Percentiles rank a stretch among this genome's conserved stretches.
phyloP scores from a whole-genome alignment of 2,113 vertebrate species.

The Podarcis muralis region DNA sequence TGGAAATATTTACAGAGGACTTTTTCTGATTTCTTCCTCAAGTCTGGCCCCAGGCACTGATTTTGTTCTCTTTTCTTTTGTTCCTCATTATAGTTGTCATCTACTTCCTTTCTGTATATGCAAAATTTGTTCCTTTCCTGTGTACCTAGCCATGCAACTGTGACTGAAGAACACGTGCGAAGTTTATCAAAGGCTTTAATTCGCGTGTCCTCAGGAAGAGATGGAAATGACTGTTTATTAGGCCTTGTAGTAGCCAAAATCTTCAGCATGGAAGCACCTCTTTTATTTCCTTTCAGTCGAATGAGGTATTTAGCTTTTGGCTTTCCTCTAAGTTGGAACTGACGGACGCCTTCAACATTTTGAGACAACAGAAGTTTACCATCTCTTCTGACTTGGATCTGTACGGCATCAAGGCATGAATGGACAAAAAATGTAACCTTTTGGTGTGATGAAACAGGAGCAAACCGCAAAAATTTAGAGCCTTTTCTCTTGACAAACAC shows the following conservation, averaged over 20 bases:
- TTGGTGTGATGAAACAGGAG: slow-evolving; percentile 93
- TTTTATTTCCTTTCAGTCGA: slow-evolving; percentile 89
- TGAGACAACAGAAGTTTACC: slow-evolving; percentile 93
- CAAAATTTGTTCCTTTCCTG: slow-evolving; percentile 98
- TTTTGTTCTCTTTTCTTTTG: slow-evolving; percentile 91
- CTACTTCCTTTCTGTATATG: slow-evolving; percentile 92
- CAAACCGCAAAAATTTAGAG: slow-evolving; percentile 90
- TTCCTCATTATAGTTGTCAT: slow-evolving; percentile 84
- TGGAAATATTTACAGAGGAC: slow-evolving; percentile 99
- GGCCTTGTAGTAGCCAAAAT: slow-evolving; percentile 88
- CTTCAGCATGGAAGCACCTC: slow-evolving; percentile 90
- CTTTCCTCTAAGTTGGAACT: slow-evolving; percentile 93
- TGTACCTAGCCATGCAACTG: slow-evolving; percentile 95
- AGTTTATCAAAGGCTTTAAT: slow-evolving; percentile 98
- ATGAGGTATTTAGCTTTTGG: slow-evolving; percentile 95
- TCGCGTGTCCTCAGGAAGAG: slow-evolving; percentile 92
- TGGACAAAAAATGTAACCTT: slow-evolving; percentile 91
- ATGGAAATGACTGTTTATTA: slow-evolving; percentile 92
- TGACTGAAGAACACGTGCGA: slow-evolving; percentile 92
- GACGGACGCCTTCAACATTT: slow-evolving; percentile 87
- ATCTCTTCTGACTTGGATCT: slow-evolving; percentile 91
- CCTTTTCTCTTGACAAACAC: slow-evolving; percentile 93
- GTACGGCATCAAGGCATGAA: slow-evolving; percentile 88
- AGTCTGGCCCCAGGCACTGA: slow-evolving; percentile 92
- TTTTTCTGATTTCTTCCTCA: slow-evolving; percentile 92